These are phyloP conservation scores for Drosophila tsacasi DNA, from an alignment of 1,140 invertebrate genomes.

Conservation along the genomic window DNA sequence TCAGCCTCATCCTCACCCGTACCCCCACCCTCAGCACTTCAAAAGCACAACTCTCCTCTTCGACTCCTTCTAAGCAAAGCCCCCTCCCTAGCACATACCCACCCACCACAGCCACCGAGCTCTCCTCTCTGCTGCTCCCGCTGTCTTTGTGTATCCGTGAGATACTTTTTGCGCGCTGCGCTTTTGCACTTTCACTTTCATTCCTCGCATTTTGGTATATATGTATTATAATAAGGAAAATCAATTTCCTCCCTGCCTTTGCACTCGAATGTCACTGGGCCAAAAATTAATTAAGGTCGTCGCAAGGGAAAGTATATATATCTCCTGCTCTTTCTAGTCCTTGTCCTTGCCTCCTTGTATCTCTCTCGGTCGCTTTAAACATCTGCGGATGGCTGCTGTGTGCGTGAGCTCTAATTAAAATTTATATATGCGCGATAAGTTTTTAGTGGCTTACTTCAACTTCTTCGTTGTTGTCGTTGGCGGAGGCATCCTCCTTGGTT, in stretches of 20 bases:
- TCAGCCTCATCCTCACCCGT: too few relatives aligned
- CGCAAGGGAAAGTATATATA: constrained; percentile 20
- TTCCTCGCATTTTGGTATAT: constrained; percentile 13
- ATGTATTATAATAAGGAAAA: constrained; percentile 59
- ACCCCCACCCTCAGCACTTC: constrained; percentile 32
- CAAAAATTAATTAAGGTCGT: constrained; percentile 82
- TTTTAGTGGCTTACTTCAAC: constrained; percentile 70
- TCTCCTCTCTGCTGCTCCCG: constrained; percentile 5
- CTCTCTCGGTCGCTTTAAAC: constrained; percentile 15
- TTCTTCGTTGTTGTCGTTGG: background rate
- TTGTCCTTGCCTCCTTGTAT: constrained; percentile 31
- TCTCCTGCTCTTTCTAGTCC: constrained; percentile 20
- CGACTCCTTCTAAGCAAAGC: constrained; percentile 4
- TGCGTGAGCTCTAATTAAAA: constrained; percentile 73
- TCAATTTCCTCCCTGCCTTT: constrained; percentile 64
- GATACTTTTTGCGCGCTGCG: constrained; percentile 73
- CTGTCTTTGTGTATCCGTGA: constrained; percentile 61
- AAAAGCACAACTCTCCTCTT: constrained; percentile 1
- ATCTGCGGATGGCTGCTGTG: constrained; percentile 32
- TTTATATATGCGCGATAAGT: constrained; percentile 82
- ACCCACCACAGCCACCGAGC: background rate
- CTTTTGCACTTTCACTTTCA: constrained; percentile 73
- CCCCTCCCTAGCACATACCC: background rate
- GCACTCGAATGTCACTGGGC: constrained; percentile 71
- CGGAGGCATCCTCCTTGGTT: too few relatives aligned